These are phyloP conservation scores for Sciurus vulgaris DNA, from an alignment of 2,797 vertebrate genomes.

Conservation along the genomic window DNA sequence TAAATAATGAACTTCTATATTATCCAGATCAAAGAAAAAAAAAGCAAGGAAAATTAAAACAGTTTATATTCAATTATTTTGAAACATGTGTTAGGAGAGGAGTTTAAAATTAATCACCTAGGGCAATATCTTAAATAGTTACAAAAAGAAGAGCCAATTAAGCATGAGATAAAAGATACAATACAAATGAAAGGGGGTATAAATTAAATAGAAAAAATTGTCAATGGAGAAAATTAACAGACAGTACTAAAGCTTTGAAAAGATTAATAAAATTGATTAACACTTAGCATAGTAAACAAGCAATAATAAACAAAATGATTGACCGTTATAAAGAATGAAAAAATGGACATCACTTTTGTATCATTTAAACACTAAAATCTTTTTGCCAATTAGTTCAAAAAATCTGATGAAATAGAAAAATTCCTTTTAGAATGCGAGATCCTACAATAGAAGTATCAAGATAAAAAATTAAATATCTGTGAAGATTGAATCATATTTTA, in stretches of 20 bases:
- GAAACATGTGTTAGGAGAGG: background rate
- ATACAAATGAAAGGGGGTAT: background rate
- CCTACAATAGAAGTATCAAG: background rate
- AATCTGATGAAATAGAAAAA: background rate
- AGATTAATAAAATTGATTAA: conserved; percentile 2
- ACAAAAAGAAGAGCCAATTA: background rate
- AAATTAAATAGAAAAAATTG: conserved; percentile 18
- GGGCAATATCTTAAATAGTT: background rate
- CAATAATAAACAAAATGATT: conserved; percentile 16
- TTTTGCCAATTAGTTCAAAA: background rate
- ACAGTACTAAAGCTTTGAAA: background rate
- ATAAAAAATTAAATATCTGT: background rate
- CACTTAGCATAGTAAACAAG: background rate
- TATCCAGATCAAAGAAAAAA: background rate
- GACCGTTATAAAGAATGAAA: background rate
- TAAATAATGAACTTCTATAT: background rate
- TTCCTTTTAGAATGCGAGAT: background rate
- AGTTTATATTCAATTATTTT: background rate
- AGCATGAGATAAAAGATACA: background rate
- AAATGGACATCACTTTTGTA: background rate
- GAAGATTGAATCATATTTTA: background rate
- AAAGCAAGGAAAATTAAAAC: background rate
- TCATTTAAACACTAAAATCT: background rate
- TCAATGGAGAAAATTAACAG: background rate
- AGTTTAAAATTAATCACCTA: background rate